Percentiles rank a stretch among this genome's conserved stretches.
Conservation (phyloP, 2,888 invertebrate genomes). For the Altica lythri region DNA sequence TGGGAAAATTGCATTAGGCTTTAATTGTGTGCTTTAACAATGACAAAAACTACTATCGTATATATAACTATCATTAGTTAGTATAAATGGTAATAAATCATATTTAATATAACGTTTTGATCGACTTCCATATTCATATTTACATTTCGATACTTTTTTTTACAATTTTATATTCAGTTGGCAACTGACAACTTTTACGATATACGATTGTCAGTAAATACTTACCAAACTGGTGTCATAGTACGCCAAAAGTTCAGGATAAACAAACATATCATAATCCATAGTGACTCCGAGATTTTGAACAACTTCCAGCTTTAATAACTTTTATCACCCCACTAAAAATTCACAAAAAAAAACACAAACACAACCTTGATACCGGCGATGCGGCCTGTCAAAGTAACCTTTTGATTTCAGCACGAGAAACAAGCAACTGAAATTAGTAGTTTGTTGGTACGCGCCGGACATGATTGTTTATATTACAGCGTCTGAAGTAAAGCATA, state of each 20-base stretch:
- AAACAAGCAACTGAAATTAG: constrained; percentile 48
- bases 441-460: constrained; percentile 49
- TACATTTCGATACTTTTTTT: too few species aligned
- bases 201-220: too few species aligned
- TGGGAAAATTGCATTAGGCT: too few species aligned
- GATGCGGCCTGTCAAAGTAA: constrained; percentile 10
- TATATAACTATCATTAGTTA: too few species aligned
- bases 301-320: constrained; percentile 12
- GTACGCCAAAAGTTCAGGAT: constrained; percentile 67
- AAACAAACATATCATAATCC: constrained; percentile 71
- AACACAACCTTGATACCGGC: constrained; percentile 14
- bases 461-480: constrained; percentile 57
- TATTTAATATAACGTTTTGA: too few species aligned
- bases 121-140: too few species aligned
- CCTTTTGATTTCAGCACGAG: constrained; percentile 17
- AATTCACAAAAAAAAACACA: constrained; percentile 27
- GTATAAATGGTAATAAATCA: too few species aligned
- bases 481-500: constrained; percentile 53
- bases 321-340: constrained; percentile 8
- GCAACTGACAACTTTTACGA: too few species aligned
- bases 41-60: too few species aligned
- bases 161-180: too few species aligned
- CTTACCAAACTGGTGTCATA: constrained; percentile 59
- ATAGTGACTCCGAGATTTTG: constrained; percentile 52
- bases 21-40: too few species aligned